Evolutionary conservation across 1,140 invertebrate species (phyloP).

Genomic region (Maniola jurtina): DNA sequence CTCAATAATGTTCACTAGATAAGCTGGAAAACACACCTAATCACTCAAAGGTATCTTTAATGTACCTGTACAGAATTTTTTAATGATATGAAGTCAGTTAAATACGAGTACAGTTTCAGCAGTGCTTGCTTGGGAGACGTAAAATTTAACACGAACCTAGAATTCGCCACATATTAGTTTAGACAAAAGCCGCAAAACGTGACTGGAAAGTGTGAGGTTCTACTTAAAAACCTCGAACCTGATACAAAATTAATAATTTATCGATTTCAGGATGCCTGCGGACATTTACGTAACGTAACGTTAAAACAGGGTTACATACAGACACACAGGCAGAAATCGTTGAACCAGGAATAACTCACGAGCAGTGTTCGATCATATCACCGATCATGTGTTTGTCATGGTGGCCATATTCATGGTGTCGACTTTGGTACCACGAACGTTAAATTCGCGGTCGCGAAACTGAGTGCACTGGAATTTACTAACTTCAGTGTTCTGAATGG

Average conservation of each 20-base stretch:
- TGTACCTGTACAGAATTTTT: not conserved
- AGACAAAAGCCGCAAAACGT: constrained; percentile 6
- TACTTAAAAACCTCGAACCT: not conserved
- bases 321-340: constrained; percentile 36
- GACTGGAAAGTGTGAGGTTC: not conserved
- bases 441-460: constrained; percentile 25
- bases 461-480: constrained; percentile 3
- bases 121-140: not conserved
- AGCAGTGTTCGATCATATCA: constrained; percentile 32
- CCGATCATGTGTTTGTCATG: constrained; percentile 64
- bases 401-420: constrained; percentile 58
- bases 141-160: not conserved
- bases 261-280: constrained; percentile 56
- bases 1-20: not conserved
- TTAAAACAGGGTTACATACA: constrained; percentile 39
- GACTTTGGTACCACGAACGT: constrained; percentile 46
- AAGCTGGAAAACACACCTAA: not conserved
- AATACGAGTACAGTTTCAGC: not conserved
- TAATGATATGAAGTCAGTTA: not conserved
- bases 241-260: constrained; percentile 50
- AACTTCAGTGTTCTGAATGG: constrained; percentile 21
- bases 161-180: constrained; percentile 6
- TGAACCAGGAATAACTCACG: constrained; percentile 49
- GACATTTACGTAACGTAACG: constrained; percentile 61
- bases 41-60: not conserved